phyloP scores from a whole-genome alignment of 2,888 invertebrate genomes.

The Malthinus flaveolus region DNA sequence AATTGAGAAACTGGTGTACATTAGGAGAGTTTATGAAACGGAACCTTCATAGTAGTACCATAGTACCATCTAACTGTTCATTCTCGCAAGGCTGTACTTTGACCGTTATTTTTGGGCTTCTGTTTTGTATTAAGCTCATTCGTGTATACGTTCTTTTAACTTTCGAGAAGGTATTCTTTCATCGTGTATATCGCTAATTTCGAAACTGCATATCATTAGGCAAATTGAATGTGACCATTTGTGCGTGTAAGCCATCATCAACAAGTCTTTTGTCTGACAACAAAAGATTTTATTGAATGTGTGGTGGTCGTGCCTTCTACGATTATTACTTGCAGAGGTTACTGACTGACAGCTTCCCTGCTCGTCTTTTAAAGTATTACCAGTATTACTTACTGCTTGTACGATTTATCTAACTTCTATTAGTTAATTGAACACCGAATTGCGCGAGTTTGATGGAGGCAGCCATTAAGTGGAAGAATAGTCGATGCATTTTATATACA shows the following conservation, averaged over 20 bases:
- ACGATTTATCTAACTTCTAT: no score
- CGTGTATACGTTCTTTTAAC: background rate
- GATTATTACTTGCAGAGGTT: slow-evolving; percentile 2
- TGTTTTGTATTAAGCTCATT: background rate
- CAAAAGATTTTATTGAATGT: background rate
- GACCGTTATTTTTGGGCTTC: slow-evolving; percentile 12
- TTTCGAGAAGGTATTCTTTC: background rate
- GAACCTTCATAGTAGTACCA: slow-evolving; percentile 8
- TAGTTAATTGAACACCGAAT: no score
- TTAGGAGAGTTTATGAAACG: no score
- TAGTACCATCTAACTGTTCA: slow-evolving; percentile 13
- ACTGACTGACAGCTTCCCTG: slow-evolving; percentile 1
- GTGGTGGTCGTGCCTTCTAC: background rate
- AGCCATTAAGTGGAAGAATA: no score
- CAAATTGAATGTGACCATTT: background rate
- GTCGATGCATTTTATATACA: no score
- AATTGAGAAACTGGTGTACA: no score
- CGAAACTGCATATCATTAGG: background rate
- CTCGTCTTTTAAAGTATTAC: background rate
- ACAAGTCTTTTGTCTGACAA: slow-evolving; percentile 1
- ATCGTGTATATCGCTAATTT: background rate
- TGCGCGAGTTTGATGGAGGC: no score
- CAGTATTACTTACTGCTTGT: background rate
- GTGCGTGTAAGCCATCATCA: background rate
- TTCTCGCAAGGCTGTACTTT: background rate